Percentiles rank a stretch among this genome's conserved stretches.
These are phyloP conservation scores for Artemia sinica DNA, from an alignment of 2,888 invertebrate species.

Conservation along the genomic window DNA sequence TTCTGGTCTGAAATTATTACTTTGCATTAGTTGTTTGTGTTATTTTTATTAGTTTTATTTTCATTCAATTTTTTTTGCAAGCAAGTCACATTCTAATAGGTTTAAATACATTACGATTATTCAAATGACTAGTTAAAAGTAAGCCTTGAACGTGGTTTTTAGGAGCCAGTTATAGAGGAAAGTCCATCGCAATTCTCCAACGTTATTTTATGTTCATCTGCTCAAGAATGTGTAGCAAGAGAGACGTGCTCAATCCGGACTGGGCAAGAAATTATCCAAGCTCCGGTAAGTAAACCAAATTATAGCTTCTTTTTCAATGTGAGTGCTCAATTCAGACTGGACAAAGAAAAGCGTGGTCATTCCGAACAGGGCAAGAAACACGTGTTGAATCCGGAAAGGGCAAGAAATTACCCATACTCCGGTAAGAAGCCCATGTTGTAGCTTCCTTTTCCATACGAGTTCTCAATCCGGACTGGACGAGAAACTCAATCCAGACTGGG, in stretches of 20 bases:
- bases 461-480: too few species aligned
- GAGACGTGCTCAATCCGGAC: not conserved
- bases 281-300: not conserved
- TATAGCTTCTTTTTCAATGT: too few species aligned
- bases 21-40: too few species aligned
- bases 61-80: too few species aligned
- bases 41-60: too few species aligned
- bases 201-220: not conserved
- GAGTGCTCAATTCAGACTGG: too few species aligned
- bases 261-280: not conserved
- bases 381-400: not conserved
- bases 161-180: conserved; percentile 11
- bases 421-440: not conserved
- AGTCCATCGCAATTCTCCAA: not conserved
- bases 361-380: too few species aligned
- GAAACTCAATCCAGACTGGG: too few species aligned
- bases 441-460: too few species aligned
- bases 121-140: not conserved
- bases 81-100: too few species aligned
- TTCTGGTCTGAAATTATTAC: too few species aligned
- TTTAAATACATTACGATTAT: not conserved
- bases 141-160: not conserved
- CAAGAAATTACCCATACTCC: not conserved
- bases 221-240: conserved; percentile 9
- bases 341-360: too few species aligned